Percentiles rank a stretch among this genome's conserved stretches.
phyloP scores from a whole-genome alignment of 2,888 invertebrate species.

The Dryadula phaetusa region DNA sequence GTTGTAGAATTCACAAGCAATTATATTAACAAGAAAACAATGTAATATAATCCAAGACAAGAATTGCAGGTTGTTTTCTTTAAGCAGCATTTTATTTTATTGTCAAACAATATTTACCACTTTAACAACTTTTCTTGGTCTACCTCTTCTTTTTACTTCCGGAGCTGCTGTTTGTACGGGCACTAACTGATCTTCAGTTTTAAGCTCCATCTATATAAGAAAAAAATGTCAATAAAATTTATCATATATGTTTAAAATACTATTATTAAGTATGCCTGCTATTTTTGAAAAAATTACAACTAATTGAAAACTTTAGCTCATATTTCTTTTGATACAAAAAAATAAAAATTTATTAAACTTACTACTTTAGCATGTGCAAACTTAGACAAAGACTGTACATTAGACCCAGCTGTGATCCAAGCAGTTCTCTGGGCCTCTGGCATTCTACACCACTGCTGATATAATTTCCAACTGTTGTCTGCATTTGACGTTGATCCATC shows the following conservation, averaged over 20 bases:
- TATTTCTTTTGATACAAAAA: conserved; percentile 4
- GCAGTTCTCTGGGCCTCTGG: conserved; percentile 88
- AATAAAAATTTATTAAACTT: conserved; percentile 56
- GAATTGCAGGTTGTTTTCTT: too few relatives aligned
- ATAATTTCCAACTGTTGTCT: conserved; percentile 90
- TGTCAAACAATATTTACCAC: conserved; percentile 52
- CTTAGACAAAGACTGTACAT: conserved; percentile 88
- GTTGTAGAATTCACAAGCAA: too few relatives aligned
- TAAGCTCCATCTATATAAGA: conserved; percentile 68
- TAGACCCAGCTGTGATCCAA: conserved; percentile 92
- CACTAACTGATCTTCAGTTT: conserved; percentile 74
- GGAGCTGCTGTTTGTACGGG: conserved; percentile 65
- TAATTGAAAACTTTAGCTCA: not conserved
- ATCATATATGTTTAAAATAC: not conserved
- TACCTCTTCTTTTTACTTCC: conserved; percentile 63
- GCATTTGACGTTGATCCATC: conserved; percentile 79
- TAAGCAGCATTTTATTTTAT: too few relatives aligned
- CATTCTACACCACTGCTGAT: conserved; percentile 93
- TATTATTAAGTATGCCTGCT: not conserved
- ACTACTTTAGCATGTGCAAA: conserved; percentile 88
- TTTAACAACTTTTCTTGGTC: conserved; percentile 65
- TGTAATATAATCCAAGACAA: too few relatives aligned
- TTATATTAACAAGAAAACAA: too few relatives aligned
- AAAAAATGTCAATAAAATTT: not conserved
- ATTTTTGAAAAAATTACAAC: not conserved